Base-by-base conservation (phyloP, 2,888 invertebrate species). In the Icerya purchasi region DNA sequence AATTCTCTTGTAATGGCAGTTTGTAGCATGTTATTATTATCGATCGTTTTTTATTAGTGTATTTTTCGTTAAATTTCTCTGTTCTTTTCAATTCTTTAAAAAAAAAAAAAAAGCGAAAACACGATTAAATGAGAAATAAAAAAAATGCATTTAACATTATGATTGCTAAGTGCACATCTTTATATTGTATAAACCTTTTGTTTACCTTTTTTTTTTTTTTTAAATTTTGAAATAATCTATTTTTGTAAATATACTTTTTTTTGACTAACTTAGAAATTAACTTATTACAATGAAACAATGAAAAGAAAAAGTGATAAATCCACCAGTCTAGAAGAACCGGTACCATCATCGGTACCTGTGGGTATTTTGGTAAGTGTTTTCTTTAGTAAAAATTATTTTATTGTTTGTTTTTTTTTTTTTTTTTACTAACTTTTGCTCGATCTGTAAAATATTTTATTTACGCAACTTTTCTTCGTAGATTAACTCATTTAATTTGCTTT, bases 341-440 rank as follows among this genome's bases (percentile, higher is more conserved):
- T 74, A 64, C 72, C 72, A 58, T 73, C 75, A 61, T 72, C 74
- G 61, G 71, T 75, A 61, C 73, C 75, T 63, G 74, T 75, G 68
- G 72, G 73, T 68, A 73, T 74, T 67, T 69, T 75, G 71, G 75
- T 75, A 69, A 73, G 74, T 70, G 62, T 21, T 20, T n/a, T 53
- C 21, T 5, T 10, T 53, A 19, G 1, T 19, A 18, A 22, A 18
- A 2, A 10, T 18, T 19, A 1, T 2, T 55, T 22, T 22, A 10
- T 2, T 10, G 22, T 55, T n/a, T n/a, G n/a, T n/a, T n/a, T n/a
- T n/a, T 55, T 24, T 24, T 3, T 36, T 36, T 36, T 36, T 36
- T 36, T 8, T 5, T 14, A 8, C 14, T 36, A 8, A 36, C 5
- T 36, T 8, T 36, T 8, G 14, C 5, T 36, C 36, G 36, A 5